Evolutionary conservation across 2,113 vertebrate genomes (phyloP).

Genomic region (Poicephalus meyeri): DNA sequence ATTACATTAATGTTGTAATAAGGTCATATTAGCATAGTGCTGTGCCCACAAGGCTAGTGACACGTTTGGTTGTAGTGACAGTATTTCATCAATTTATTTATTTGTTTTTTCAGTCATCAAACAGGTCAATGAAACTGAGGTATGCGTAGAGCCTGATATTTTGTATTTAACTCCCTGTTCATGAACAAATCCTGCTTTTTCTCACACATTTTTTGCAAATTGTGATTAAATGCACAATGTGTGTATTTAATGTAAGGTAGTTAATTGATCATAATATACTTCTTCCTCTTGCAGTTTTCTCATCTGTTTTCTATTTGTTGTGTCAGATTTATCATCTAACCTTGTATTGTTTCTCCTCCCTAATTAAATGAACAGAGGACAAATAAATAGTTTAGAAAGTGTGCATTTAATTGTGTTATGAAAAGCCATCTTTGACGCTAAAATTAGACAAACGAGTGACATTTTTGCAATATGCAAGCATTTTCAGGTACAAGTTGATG

Average conservation of each 20-base stretch:
- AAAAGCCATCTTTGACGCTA: neutral
- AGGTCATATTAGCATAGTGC: neutral
- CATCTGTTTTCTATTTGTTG: neutral
- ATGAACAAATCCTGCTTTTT: neutral
- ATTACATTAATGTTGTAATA: neutral
- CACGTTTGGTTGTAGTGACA: neutral
- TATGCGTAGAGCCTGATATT: neutral
- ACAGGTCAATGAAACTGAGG: neutral
- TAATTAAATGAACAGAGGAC: neutral
- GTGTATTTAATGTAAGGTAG: neutral
- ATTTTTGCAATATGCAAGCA: neutral
- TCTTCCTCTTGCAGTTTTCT: neutral
- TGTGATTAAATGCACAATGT: neutral
- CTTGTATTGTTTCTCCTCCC: neutral
- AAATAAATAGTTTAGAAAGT: neutral
- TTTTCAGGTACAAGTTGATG: neutral
- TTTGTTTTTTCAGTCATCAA: neutral
- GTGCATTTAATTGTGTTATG: neutral
- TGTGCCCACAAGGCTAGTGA: neutral
- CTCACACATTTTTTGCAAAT: neutral
- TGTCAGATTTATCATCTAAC: neutral
- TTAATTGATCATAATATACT: neutral
- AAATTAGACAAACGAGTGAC: neutral
- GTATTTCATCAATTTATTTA: neutral
- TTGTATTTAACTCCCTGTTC: neutral